A percentile compares a stretch with the other conserved stretches of the same genome.
phyloP scores from a whole-genome alignment of 2,797 vertebrate genomes.

The Chloroceryle amazona region DNA sequence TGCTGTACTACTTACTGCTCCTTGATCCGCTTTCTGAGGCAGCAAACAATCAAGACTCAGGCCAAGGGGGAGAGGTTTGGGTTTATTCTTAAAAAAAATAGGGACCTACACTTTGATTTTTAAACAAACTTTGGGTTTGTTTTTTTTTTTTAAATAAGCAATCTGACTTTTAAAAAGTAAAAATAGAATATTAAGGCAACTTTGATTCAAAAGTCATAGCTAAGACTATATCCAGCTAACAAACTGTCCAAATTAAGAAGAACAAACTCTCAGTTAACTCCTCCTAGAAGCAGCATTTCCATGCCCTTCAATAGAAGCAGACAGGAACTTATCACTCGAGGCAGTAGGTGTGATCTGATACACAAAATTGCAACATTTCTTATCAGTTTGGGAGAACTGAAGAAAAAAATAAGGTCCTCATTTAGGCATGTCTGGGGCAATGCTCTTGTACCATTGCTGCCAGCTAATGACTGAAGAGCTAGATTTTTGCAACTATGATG shows the following conservation, averaged over 20 bases:
- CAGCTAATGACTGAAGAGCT: background rate
- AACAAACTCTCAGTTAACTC: background rate
- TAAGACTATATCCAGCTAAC: background rate
- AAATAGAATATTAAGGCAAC: background rate
- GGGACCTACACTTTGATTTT: background rate
- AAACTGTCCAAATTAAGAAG: background rate
- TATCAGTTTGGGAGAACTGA: background rate
- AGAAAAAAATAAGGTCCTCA: background rate
- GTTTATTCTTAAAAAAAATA: background rate
- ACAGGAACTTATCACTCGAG: background rate
- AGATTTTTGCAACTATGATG: background rate
- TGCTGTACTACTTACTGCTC: background rate
- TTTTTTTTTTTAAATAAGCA: background rate
- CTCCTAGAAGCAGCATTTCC: background rate
- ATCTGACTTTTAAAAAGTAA: background rate
- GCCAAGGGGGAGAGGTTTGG: background rate
- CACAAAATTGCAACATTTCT: background rate
- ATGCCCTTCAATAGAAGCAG: background rate
- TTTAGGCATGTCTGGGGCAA: background rate
- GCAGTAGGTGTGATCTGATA: background rate
- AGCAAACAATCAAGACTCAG: background rate
- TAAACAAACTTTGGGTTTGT: background rate
- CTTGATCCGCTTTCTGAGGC: background rate
- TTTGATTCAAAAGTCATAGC: background rate
- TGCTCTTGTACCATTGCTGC: background rate